phyloP scores from a whole-genome alignment of 2,888 invertebrate genomes.

The Dinocampus coccinellae region DNA sequence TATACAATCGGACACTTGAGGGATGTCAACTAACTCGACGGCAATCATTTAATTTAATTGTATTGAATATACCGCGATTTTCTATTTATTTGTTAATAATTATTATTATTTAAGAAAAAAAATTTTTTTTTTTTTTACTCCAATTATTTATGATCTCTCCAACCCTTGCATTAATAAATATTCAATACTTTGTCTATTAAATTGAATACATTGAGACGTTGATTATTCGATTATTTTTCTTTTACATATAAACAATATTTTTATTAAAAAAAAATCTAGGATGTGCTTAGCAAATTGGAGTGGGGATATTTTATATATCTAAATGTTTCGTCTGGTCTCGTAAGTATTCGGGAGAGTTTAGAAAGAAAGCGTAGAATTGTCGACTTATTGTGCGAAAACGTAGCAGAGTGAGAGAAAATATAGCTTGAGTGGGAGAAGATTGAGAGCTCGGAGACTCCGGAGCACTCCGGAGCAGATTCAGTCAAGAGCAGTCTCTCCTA shows the following conservation, averaged over 20 bases:
- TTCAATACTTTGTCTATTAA: too few species aligned
- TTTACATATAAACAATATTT: too few species aligned
- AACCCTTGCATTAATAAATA: too few species aligned
- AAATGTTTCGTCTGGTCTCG: conserved; percentile 21
- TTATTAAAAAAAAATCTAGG: too few species aligned
- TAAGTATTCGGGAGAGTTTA: conserved; percentile 14
- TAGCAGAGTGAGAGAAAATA: background rate
- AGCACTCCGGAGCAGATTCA: conserved; percentile 24
- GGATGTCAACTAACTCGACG: conserved; percentile 46
- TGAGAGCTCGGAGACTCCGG: conserved; percentile 28
- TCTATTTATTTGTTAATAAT: conserved; percentile 22
- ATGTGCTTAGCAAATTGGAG: too few species aligned
- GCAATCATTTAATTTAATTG: conserved; percentile 54
- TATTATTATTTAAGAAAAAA: conserved; percentile 16
- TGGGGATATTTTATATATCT: too few species aligned
- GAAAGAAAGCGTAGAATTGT: background rate
- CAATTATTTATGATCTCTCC: too few species aligned
- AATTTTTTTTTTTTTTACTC: too few species aligned
- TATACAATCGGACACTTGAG: conserved; percentile 23
- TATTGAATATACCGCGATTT: conserved; percentile 59
- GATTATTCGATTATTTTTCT: background rate
- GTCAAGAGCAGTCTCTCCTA: conserved; percentile 31
- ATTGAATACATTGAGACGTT: too few species aligned
- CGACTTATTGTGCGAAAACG: conserved; percentile 1
- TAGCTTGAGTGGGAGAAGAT: background rate